Evolutionary conservation across 2,888 invertebrate species (phyloP).

Genomic region (Diabrotica balteata): DNA sequence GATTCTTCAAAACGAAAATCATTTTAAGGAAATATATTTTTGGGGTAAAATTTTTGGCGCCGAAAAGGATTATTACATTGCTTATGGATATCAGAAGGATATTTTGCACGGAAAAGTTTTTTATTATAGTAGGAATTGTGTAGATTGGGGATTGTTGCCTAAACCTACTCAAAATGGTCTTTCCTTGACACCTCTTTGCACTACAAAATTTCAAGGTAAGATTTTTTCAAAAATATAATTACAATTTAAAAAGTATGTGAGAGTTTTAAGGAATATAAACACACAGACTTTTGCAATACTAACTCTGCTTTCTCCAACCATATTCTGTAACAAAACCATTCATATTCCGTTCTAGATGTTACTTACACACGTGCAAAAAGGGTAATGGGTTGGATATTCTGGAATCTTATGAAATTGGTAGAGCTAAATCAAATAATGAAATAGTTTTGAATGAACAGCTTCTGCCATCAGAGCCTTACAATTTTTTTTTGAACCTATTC

Average conservation of each 20-base stretch:
- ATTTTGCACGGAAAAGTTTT: constrained; percentile 75
- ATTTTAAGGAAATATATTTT: constrained; percentile 80
- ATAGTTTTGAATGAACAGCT: too few species aligned
- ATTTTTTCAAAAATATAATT: not conserved
- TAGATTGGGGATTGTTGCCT: constrained; percentile 72
- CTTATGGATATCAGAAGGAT: constrained; percentile 79
- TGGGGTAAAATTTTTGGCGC: constrained; percentile 86
- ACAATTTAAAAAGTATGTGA: not conserved
- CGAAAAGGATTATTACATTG: constrained; percentile 82
- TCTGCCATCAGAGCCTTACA: too few species aligned
- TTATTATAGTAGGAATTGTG: constrained; percentile 78
- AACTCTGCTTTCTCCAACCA: too few species aligned
- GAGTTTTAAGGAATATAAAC: not conserved
- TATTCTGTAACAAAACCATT: too few species aligned
- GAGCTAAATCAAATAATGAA: too few species aligned
- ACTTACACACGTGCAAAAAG: too few species aligned
- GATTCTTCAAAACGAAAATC: constrained; percentile 83
- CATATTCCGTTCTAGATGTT: too few species aligned
- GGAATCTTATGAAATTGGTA: too few species aligned
- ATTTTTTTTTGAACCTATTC: too few species aligned
- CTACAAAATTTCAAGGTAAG: constrained; percentile 55
- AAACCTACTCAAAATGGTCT: constrained; percentile 59
- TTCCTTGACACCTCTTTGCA: constrained; percentile 58
- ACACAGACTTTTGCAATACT: too few species aligned
- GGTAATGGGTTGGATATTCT: too few species aligned